Conservation (phyloP, 92 coral and sea anemone species). For the Virgularia gustaviana region DNA sequence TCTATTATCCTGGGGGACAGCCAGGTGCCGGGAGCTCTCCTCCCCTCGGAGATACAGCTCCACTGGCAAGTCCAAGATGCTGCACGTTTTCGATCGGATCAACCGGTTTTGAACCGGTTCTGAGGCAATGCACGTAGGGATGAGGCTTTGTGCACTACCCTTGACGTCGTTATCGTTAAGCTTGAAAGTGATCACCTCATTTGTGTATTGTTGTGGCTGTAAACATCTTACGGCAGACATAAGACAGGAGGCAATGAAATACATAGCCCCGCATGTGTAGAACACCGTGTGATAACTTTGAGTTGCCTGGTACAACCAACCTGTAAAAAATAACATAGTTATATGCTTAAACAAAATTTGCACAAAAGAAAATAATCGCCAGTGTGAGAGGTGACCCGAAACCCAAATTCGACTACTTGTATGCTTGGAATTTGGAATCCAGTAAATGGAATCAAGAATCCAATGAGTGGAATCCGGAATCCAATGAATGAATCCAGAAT, state of each 20-base stretch:
- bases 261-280: conserved; percentile 5
- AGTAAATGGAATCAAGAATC: too few relatives aligned
- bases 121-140: background rate
- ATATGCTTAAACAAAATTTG: background rate
- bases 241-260: conserved; percentile 17
- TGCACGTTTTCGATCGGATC: background rate
- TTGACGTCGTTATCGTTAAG: too few relatives aligned
- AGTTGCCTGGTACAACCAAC: conserved; percentile 3
- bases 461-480: too few relatives aligned
- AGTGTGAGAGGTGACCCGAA: background rate
- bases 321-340: background rate
- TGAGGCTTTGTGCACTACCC: too few relatives aligned
- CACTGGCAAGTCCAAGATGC: background rate
- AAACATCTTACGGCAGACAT: background rate
- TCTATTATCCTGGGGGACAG: too few relatives aligned
- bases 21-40: too few relatives aligned
- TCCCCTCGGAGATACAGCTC: too few relatives aligned
- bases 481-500: too few relatives aligned
- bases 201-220: background rate
- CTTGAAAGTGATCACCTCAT: too few relatives aligned
- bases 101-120: background rate
- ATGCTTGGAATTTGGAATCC: background rate
- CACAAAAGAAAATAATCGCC: background rate
- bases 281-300: conserved; percentile 22
- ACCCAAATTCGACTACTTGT: background rate